Conservation (phyloP, 2,888 invertebrate genomes). For the Sesamia inferens region DNA sequence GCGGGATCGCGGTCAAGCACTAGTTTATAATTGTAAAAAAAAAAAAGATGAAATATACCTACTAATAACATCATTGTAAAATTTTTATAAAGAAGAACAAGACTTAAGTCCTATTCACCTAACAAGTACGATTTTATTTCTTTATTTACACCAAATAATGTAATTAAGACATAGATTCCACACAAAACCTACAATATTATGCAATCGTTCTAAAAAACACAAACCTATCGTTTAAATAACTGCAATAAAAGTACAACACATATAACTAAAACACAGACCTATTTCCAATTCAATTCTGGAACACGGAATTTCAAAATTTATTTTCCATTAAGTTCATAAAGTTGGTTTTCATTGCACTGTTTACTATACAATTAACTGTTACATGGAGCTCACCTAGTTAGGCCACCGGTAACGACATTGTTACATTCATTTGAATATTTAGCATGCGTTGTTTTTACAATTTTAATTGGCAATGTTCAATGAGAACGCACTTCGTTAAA, state of each 20-base stretch:
- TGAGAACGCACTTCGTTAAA: constrained; percentile 72
- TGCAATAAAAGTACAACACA: constrained; percentile 26
- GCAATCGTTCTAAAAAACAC: neutral
- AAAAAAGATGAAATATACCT: neutral
- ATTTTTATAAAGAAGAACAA: neutral
- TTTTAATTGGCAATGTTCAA: constrained; percentile 79
- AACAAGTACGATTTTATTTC: neutral
- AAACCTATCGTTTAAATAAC: constrained; percentile 11
- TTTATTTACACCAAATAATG: neutral
- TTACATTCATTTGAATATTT: constrained; percentile 83
- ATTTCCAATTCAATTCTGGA: constrained; percentile 51
- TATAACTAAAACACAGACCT: constrained; percentile 38
- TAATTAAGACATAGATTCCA: neutral
- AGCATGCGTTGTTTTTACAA: constrained; percentile 76
- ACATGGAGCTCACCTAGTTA: constrained; percentile 79
- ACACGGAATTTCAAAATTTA: constrained; percentile 52
- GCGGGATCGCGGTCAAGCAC: too few species aligned
- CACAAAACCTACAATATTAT: neutral
- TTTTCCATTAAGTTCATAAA: constrained; percentile 51
- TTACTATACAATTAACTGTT: constrained; percentile 79
- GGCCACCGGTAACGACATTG: constrained; percentile 84
- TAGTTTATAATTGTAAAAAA: too few species aligned
- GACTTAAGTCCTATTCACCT: neutral
- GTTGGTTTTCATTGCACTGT: constrained; percentile 69
- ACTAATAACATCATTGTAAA: neutral